Conservation (phyloP, 2,113 vertebrate species). For the Hiodon tergisus region DNA sequence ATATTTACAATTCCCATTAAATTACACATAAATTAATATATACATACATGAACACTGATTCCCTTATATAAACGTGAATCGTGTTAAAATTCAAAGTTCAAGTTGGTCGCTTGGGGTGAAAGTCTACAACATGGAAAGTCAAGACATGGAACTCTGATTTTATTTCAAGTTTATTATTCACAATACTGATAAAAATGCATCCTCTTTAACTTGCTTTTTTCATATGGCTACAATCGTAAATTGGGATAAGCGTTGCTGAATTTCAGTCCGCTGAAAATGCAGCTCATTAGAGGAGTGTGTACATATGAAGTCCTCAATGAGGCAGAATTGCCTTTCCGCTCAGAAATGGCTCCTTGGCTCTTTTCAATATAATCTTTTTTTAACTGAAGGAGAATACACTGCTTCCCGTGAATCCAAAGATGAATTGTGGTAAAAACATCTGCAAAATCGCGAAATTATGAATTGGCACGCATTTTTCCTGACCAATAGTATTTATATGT, state of each 20-base stretch:
- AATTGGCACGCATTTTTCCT: conserved; percentile 63
- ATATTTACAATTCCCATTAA: conserved; percentile 99
- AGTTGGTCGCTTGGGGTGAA: conserved; percentile 79
- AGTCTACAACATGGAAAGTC: conserved; percentile 81
- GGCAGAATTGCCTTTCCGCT: conserved; percentile 63
- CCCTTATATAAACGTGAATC: conserved; percentile 95
- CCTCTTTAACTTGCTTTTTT: conserved; percentile 73
- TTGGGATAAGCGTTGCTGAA: conserved; percentile 78
- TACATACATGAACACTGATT: conserved; percentile 99
- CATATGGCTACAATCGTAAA: conserved; percentile 89
- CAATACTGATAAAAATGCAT: conserved; percentile 99
- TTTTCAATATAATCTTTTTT: conserved; percentile 48
- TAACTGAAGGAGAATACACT: conserved; percentile 40
- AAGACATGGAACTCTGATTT: conserved; percentile 80
- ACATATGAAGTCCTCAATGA: conserved; percentile 75
- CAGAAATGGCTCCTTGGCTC: conserved; percentile 68
- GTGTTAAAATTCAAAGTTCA: conserved; percentile 93
- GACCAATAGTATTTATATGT: conserved; percentile 70
- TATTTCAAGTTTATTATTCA: conserved; percentile 98
- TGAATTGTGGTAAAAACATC: conserved; percentile 55
- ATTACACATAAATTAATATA: conserved; percentile 99
- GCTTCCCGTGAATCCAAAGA: conserved; percentile 56
- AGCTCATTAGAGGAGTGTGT: conserved; percentile 70
- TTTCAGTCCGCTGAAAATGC: conserved; percentile 76
- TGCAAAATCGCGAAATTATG: conserved; percentile 59